These are phyloP conservation scores for Atractosteus spatula DNA, from an alignment of 2,113 vertebrate genomes.

Conservation along the genomic window DNA sequence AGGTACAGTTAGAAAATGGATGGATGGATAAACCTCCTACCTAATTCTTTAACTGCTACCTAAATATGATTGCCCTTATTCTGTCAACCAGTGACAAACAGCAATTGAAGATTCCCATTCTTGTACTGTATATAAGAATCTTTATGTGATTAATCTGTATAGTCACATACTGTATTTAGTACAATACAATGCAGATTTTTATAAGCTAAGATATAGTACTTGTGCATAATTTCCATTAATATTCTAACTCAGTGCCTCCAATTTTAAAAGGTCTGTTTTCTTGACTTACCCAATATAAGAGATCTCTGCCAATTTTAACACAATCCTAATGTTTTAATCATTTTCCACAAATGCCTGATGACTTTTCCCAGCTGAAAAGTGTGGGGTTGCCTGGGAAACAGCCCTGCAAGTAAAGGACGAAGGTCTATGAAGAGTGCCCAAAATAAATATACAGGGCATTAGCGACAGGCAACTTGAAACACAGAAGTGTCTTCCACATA, in stretches of 20 bases:
- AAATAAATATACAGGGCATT: conserved; percentile 22
- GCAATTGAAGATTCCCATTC: neutral
- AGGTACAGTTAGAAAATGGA: too few relatives aligned
- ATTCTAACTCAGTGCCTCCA: too few relatives aligned
- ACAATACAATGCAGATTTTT: too few relatives aligned
- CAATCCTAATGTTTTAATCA: neutral
- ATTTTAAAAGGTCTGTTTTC: too few relatives aligned
- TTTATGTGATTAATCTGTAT: too few relatives aligned
- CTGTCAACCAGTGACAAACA: conserved; percentile 16
- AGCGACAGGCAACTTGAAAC: conserved; percentile 24
- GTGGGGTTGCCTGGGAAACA: conserved; percentile 65
- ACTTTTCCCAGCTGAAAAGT: conserved; percentile 49
- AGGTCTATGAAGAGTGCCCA: conserved; percentile 47
- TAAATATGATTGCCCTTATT: conserved; percentile 18
- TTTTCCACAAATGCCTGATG: conserved; percentile 44
- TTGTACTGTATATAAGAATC: too few relatives aligned
- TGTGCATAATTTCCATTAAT: too few relatives aligned
- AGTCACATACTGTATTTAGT: too few relatives aligned
- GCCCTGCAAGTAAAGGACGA: conserved; percentile 44
- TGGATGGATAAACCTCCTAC: neutral
- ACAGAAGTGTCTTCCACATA: conserved; percentile 9
- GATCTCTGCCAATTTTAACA: too few relatives aligned
- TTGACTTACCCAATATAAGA: too few relatives aligned
- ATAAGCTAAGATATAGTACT: too few relatives aligned
- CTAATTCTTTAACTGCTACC: neutral